Percentiles rank a stretch among this genome's conserved stretches.
These are phyloP conservation scores for Rutilus rutilus DNA, from an alignment of 2,113 vertebrate genomes.

Conservation along the genomic window DNA sequence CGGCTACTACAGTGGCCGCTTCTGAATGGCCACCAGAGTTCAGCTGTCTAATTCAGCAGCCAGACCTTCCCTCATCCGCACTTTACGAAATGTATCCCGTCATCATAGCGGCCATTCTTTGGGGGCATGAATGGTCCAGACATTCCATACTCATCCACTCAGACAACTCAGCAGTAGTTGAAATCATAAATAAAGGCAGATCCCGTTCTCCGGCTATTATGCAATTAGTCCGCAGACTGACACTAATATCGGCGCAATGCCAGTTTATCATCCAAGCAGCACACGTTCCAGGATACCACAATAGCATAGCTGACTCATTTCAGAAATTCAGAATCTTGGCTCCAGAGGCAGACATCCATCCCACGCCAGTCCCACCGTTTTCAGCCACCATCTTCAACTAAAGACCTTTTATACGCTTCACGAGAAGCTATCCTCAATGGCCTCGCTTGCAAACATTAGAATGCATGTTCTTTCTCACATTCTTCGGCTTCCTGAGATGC, in stretches of 20 bases:
- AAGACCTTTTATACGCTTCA: not conserved
- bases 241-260: not conserved
- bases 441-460: no score
- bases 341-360: not conserved
- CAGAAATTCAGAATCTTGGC: not conserved
- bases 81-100: no score
- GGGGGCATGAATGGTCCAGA: no score
- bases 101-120: no score
- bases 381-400: not conserved
- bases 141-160: no score
- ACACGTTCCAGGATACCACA: not conserved
- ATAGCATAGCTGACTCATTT: not conserved
- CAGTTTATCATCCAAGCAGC: not conserved
- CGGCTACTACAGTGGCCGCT: not conserved
- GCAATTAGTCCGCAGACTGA: no score
- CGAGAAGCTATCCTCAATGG: no score
- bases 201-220: not conserved
- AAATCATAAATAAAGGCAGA: no score
- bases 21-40: not conserved
- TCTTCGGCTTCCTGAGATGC: rapidly evolving
- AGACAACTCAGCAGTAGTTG: no score
- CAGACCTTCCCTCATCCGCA: no score
- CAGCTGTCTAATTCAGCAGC: not conserved
- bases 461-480: rapidly evolving
- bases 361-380: not conserved